Percentiles rank a stretch among this genome's conserved stretches.
Evolutionary conservation across 2,113 vertebrate genomes (phyloP).

Genomic region (Centropristis striata): DNA sequence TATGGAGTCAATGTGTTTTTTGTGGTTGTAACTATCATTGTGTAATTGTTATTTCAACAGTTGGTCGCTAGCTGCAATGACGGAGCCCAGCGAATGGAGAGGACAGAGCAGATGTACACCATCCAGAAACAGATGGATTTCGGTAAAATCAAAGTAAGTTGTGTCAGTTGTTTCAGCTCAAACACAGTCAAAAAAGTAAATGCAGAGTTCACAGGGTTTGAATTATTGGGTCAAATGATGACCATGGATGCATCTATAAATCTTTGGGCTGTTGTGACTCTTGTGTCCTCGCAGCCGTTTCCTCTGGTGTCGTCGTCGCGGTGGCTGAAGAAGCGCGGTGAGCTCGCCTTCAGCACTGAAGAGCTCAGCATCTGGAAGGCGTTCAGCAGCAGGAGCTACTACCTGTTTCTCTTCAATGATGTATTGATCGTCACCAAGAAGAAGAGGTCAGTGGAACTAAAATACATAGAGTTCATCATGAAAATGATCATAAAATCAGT

Average conservation of each 20-base stretch:
- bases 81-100: slow-evolving; percentile 93
- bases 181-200: not conserved
- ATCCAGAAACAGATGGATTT: slow-evolving; percentile 97
- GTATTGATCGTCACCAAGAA: slow-evolving; percentile 95
- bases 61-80: slow-evolving; percentile 94
- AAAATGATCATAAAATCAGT: too few species aligned
- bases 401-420: slow-evolving; percentile 94
- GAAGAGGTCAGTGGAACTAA: slow-evolving; percentile 87
- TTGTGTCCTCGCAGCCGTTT: slow-evolving; percentile 84
- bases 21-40: not conserved
- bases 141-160: slow-evolving; percentile 93
- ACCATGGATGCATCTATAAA: not conserved
- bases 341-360: slow-evolving; percentile 86
- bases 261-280: not conserved
- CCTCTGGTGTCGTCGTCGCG: slow-evolving; percentile 92
- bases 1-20: not conserved
- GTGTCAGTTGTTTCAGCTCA: not conserved
- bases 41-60: slow-evolving; percentile 73
- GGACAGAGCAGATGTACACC: slow-evolving; percentile 95
- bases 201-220: not conserved
- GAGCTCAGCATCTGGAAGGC: slow-evolving; percentile 91
- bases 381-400: slow-evolving; percentile 86
- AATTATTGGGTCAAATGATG: not conserved
- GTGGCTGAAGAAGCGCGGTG: slow-evolving; percentile 93
- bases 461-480: not conserved